These are phyloP conservation scores for Siderastrea radians DNA, from an alignment of 92 coral and sea anemone species.

Conservation along the genomic window DNA sequence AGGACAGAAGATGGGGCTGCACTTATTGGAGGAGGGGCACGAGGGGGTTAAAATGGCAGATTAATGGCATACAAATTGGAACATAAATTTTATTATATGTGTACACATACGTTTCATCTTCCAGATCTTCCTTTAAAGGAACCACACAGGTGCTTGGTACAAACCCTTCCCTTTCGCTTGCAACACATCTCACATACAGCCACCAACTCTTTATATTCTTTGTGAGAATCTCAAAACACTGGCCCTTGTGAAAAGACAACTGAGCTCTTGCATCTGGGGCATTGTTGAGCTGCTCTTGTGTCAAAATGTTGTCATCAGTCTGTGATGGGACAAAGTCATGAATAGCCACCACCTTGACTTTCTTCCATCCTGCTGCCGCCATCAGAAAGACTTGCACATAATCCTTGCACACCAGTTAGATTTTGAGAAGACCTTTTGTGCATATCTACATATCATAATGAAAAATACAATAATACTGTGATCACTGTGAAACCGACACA, in stretches of 20 bases:
- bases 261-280: constrained; percentile 73
- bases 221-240: constrained; percentile 82
- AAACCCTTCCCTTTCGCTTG: constrained; percentile 75
- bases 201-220: constrained; percentile 75
- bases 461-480: not conserved
- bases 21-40: not conserved
- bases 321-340: constrained; percentile 73
- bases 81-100: not conserved
- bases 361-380: not conserved
- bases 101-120: constrained; percentile 75
- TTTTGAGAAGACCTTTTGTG: not conserved
- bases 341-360: constrained; percentile 74
- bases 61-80: too few relatives aligned
- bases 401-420: not conserved
- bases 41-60: too few relatives aligned
- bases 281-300: constrained; percentile 58
- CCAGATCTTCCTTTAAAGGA: constrained; percentile 77
- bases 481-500: not conserved
- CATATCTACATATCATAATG: constrained; percentile 2
- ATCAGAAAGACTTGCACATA: constrained; percentile 2
- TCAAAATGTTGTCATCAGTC: constrained; percentile 53
- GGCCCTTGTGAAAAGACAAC: constrained; percentile 77
- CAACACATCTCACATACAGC: constrained; percentile 74
- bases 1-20: not conserved
- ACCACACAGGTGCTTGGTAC: constrained; percentile 79